Evolutionary conservation across 2,888 invertebrate genomes (phyloP), one percentile per base, ranked within the genome.

Genomic region (Schrankia costaestrigalis): DNA sequence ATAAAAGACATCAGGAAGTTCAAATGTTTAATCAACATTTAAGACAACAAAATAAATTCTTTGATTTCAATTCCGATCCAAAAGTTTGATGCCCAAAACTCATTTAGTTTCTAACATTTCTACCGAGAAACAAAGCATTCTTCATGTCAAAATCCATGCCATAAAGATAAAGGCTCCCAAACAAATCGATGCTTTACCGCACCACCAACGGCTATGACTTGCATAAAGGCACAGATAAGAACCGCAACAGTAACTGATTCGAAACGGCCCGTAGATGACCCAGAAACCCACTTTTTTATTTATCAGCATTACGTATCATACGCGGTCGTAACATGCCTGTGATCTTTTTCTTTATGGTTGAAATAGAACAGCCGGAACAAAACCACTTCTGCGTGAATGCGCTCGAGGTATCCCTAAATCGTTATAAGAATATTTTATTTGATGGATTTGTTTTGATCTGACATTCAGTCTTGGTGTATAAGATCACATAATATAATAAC

Each of bases 251-350:
- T 51, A 37, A 51, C 47, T 47, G 52, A 46, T 43, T 40, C 31
- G 24, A 37, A 26, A 34, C 33, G 25, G 36, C 47, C 39, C 29
- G 31, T 8, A 22, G 30, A 8, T 47, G 53, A 42, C 53, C 53
- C 35, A 56, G 37, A 44, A 52, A 56, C 53, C 56, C 35, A 48
- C 11, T 56, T 56, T 17, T 30, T 30, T 44, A 51, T 52, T 27
- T 43, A 51, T 42, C 52, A 38, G 39, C 7, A 18, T 17, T 21
- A 42, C 31, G 37, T 34, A 55, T 50, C 37, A 35, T 41, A 45
- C 17, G 7, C 11, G 25, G 26, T 26, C 31, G 30, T 25, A 31
- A 33, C 23, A 7, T 35, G 28, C 25, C 29, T 30, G 25, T 26
- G 21, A 29, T 45, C 26, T 45, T 31, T 36, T 15, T 24, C 21